Conservation (phyloP, 2,888 invertebrate genomes). For the Conops quadrifasciatus region DNA sequence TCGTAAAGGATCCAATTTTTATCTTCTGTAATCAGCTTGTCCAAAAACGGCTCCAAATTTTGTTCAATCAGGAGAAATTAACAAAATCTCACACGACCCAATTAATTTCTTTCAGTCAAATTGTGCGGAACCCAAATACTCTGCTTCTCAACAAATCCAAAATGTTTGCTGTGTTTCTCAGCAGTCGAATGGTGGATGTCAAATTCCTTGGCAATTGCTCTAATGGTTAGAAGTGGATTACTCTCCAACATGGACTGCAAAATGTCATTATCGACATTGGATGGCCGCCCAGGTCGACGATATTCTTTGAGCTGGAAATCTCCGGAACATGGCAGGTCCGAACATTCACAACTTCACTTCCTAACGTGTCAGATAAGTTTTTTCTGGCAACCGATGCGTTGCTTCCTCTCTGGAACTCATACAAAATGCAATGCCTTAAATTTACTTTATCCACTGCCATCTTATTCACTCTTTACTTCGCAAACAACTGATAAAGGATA, state of each 20-base stretch:
- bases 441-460: background rate
- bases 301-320: background rate
- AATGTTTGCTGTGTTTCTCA: background rate
- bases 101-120: conserved; percentile 4
- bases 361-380: background rate
- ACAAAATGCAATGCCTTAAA: conserved; percentile 4
- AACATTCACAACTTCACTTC: background rate
- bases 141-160: conserved; percentile 24
- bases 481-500: background rate
- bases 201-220: background rate
- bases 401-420: background rate
- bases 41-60: background rate
- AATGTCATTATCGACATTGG: conserved; percentile 5
- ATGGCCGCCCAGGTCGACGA: background rate
- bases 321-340: background rate
- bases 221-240: conserved; percentile 2
- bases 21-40: background rate
- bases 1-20: background rate
- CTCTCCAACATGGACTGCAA: background rate
- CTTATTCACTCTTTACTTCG: background rate
- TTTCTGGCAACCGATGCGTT: background rate
- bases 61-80: background rate
- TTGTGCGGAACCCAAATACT: conserved; percentile 19
- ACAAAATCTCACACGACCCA: background rate
- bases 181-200: background rate